Evolutionary conservation across 1,140 invertebrate genomes (phyloP), one percentile per base, ranked within the genome.

Genomic region (Eubasilissa regina): DNA sequence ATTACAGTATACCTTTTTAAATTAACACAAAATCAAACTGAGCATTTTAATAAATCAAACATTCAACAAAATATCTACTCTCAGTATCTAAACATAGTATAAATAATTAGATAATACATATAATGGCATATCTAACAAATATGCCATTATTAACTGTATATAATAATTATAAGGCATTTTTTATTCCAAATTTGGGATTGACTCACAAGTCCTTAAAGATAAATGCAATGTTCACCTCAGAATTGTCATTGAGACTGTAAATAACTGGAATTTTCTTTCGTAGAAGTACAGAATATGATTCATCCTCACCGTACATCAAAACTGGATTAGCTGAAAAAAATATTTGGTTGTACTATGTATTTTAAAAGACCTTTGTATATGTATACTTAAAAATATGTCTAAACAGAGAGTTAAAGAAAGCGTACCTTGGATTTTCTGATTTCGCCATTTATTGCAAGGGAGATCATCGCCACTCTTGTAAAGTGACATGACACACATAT

Each of bases 401-500:
- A n/a, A n/a, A n/a, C n/a, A n/a, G n/a, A 58, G 17, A 15, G 17
- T 11, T 21, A 1, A 35, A 60, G 35, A 58, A 43, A 43, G 19
- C 17, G 25, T 70, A 82, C 81, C 78, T 74, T 45, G 25, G 35
- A 15, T 35, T 81, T 60, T 86, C 83, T 83, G 77, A 75, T 87
- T 85, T 74, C 84, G 83, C 81, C 91, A 89, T 55, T 89, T 73
- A 77, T 85, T 84, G 76, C 89, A 90, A 12, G 89, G 87, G 4
- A 85, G 84, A 62, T 84, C 86, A 12, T 85, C 83, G 58, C 86
- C 86, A 68, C 87, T 86, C 15, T 84, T 84, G 75, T 87, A 90
- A 45, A 93, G 84, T 7, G 90, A 90, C 51, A 94, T 81, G 0
- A 89, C 87, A 84, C 94, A 94, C 85, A 94, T 88, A 85, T 95